Percentiles rank a stretch among this genome's conserved stretches.
phyloP scores from a whole-genome alignment of 1,140 invertebrate species.

The Ceratina japonica region DNA sequence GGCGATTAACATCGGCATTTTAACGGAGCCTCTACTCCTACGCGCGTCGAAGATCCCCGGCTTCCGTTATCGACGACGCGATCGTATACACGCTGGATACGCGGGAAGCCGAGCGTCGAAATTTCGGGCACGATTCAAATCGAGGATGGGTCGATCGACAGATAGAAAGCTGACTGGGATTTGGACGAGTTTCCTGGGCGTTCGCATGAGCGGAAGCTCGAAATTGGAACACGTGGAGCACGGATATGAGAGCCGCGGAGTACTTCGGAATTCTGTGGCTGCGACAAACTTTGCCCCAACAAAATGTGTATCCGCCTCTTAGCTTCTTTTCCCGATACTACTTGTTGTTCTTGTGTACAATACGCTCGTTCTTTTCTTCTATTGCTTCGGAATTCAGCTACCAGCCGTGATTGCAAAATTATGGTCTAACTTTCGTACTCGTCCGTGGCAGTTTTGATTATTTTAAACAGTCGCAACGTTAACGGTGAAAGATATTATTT shows the following conservation, averaged over 20 bases:
- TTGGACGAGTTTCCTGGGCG: conserved; percentile 39
- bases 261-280: not conserved
- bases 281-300: not conserved
- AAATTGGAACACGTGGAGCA: conserved; percentile 33
- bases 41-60: conserved; percentile 51
- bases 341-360: too few relatives aligned
- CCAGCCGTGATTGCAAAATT: too few relatives aligned
- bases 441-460: too few relatives aligned
- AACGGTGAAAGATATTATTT: not conserved
- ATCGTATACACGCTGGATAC: conserved; percentile 27
- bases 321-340: not conserved
- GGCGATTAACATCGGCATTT: conserved; percentile 67
- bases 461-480: too few relatives aligned
- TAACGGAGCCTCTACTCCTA: conserved; percentile 60
- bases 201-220: conserved; percentile 8
- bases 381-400: too few relatives aligned
- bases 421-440: too few relatives aligned
- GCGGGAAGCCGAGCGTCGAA: conserved; percentile 11
- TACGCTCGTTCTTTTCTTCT: too few relatives aligned
- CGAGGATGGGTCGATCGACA: conserved; percentile 43
- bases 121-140: conserved; percentile 28
- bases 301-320: not conserved
- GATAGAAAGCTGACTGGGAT: conserved; percentile 18
- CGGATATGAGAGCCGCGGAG: not conserved
- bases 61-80: not conserved